These are phyloP conservation scores for Prunella himalayana DNA, from an alignment of 2,113 vertebrate genomes.

Conservation along the genomic window DNA sequence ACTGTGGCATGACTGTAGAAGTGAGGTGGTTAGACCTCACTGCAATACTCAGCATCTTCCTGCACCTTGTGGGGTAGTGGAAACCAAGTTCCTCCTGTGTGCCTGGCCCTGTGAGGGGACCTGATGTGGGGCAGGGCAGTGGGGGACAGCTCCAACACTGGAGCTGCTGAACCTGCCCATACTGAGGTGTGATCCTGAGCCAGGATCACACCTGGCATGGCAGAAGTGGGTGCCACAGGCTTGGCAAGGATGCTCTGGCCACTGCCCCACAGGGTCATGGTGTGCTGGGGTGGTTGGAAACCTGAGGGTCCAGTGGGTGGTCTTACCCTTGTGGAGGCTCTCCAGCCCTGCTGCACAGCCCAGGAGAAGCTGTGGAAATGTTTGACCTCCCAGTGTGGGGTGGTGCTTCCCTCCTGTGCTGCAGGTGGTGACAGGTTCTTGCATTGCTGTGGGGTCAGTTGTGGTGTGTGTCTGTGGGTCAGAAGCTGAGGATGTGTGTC, in stretches of 20 bases:
- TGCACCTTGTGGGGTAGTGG: neutral
- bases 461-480: rapidly evolving
- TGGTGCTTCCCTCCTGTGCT: too few species aligned
- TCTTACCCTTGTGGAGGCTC: neutral
- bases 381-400: neutral
- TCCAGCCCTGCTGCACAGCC: neutral
- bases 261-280: rapidly evolving
- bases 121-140: neutral
- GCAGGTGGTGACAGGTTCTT: neutral
- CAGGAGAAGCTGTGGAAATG: neutral
- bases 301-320: too few species aligned
- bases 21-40: neutral
- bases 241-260: neutral
- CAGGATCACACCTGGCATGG: neutral
- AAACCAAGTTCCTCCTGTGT: neutral
- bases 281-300: neutral
- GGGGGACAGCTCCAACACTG: neutral
- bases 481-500: neutral
- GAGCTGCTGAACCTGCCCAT: neutral
- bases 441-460: neutral
- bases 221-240: neutral
- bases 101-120: too few species aligned
- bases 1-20: neutral
- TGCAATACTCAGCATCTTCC: neutral
- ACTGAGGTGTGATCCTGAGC: neutral